Evolutionary conservation across 2,113 vertebrate species (phyloP), one percentile per base, ranked within the genome.

Genomic region (Sinosuthora webbiana): DNA sequence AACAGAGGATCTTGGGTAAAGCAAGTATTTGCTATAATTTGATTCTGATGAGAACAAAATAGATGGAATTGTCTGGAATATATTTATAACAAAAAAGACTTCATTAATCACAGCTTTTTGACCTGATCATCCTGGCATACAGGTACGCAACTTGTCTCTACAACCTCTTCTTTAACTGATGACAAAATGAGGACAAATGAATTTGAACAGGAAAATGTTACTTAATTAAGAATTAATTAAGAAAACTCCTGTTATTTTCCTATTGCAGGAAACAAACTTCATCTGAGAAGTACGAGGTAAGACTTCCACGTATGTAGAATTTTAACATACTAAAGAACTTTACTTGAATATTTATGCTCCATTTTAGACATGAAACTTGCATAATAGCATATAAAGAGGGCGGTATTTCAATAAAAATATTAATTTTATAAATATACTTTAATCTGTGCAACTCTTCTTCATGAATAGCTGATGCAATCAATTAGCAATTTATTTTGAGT

Each of bases 41-140:
- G 85, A 90, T 89, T 96, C 76, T 55, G 53, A 93, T 92, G 60
- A 95, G 93, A 88, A 83, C 25, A 93, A 94, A 96, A 91, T 60
- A 37, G 60, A 83, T 74, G 87, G n/a, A 73, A 82, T 60, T 89
- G 52, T 80, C 84, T 90, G 55, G 75, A 93, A 95, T 53, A 39
- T 25, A 59, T 85, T 91, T 92, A 56, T 69, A 93, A 81, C 11
- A 56, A 80, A 44, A 44, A 86, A 85, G 63, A 49, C 21, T 70
- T 83, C 19, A 67, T 24, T 79, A 81, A 81, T 52, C 56, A 42
- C 44, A 45, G 74, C 11, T 42, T 67, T 91, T 52, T 89, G 78
- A 70, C 78, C 20, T 7, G 15, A 82, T 87, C 56, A 28, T 50
- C 45, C 42, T 59, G 56, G 49, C 84, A 85, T 20, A 84, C 15